phyloP scores from a whole-genome alignment of 2,888 invertebrate genomes.

The Nymphalis urticae region DNA sequence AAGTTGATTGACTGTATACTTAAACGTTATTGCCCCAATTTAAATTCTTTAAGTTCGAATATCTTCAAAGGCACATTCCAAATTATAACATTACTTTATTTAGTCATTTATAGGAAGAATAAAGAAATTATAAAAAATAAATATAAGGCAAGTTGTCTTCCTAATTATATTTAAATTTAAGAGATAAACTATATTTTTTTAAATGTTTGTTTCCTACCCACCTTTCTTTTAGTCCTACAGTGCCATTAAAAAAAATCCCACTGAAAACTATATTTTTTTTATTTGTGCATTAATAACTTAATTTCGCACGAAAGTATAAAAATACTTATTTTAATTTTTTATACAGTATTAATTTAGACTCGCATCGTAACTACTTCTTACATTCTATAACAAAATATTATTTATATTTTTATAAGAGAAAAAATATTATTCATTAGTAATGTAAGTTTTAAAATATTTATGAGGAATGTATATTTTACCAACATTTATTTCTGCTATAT shows the following conservation, averaged over 20 bases:
- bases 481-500: conserved; percentile 28
- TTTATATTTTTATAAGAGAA: conserved; percentile 35
- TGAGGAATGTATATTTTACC: conserved; percentile 28
- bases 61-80: conserved; percentile 31
- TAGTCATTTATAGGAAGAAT: conserved; percentile 11
- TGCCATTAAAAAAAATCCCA: conserved; percentile 36
- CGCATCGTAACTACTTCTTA: conserved; percentile 16
- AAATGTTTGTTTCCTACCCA: conserved; percentile 55
- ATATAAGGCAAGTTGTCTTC: conserved; percentile 54
- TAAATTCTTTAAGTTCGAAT: conserved; percentile 19
- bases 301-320: conserved; percentile 20
- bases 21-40: conserved; percentile 24
- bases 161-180: conserved; percentile 51
- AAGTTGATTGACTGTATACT: conserved; percentile 5
- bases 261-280: conserved; percentile 20
- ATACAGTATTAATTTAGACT: conserved; percentile 31
- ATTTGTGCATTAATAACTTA: conserved; percentile 29
- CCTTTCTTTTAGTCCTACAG: conserved; percentile 48
- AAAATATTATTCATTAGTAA: conserved; percentile 21
- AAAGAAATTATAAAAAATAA: conserved; percentile 24
- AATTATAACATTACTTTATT: conserved; percentile 11
- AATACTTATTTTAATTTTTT: conserved; percentile 11
- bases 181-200: conserved; percentile 44
- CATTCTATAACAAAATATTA: conserved; percentile 26
- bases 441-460: conserved; percentile 35